Evolutionary conservation across 2,888 invertebrate genomes (phyloP), one percentile per base, ranked within the genome.

Genomic region (Mesodorylaimus sp.): DNA sequence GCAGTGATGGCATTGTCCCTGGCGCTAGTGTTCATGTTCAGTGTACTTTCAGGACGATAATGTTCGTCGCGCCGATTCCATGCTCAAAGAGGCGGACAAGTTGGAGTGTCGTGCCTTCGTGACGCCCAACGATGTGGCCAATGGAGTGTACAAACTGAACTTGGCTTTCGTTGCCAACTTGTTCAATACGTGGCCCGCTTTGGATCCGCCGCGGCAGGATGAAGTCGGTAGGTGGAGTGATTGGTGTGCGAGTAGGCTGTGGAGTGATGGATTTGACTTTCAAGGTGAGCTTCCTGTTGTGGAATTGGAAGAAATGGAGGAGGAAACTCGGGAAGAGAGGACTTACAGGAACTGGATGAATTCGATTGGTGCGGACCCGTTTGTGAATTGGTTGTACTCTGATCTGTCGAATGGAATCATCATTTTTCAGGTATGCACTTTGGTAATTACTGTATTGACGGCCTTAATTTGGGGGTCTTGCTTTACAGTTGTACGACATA

Each of bases 331-430:
- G 7, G 65, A 66, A 48, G 65, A 65, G 52, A 62, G 61, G 53
- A 65, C 93, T 21, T 97, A 95, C 73, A 19, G 48, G 7, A 97
- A 97, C 74, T 99, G 97, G 97, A 99, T 97, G 82, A 99, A 97
- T 73, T 91, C 88, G 0, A 83, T 97, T 85, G 95, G 95, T 48
- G 91, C 95, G 29, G 75, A 80, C 16, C 95, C 95, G 0, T 83
- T 86, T 68, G 91, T 97, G 5, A 91, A 95, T 72, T 88, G 91
- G 85, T 73, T 99, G 50, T 97, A 97, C 71, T 85, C 85, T 0
- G 97, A 99, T 70, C 75, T 99, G 51, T 83, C 85, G 25, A 91
- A 93, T 71, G 95, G 91, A 0, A 75, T 93, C 42, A 81, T 97
- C 56, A 88, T 97, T 68, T 95, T 97, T 76, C 72, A 70, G 61